phyloP scores from a whole-genome alignment of 2,113 vertebrate species.

The Gila orcuttii region DNA sequence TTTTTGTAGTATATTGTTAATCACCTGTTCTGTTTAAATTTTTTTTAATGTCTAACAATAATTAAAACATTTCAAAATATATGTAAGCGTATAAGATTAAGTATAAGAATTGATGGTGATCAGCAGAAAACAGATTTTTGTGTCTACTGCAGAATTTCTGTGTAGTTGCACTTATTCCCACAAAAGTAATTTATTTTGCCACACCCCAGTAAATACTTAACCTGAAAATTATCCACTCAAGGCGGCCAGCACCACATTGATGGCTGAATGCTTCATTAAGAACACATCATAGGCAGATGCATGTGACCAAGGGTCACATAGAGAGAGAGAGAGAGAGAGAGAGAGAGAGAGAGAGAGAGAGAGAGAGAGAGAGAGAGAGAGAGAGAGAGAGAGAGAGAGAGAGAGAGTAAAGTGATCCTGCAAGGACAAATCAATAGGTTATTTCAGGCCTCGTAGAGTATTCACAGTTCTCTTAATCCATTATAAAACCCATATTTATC shows the following conservation, averaged over 20 bases:
- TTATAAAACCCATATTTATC: slow-evolving; percentile 57
- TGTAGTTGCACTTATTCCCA: slow-evolving; percentile 75
- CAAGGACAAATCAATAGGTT: slow-evolving; percentile 69
- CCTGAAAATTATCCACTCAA: slow-evolving; percentile 65
- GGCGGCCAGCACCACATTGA: slow-evolving; percentile 48
- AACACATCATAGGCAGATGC: slow-evolving; percentile 45
- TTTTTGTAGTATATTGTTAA: not conserved
- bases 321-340: not conserved
- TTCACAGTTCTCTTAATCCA: slow-evolving; percentile 57
- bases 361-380: slow-evolving; percentile 5
- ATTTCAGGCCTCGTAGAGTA: slow-evolving; percentile 61
- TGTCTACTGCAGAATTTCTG: slow-evolving; percentile 40
- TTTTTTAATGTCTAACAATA: not conserved
- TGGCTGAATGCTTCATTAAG: slow-evolving; percentile 69
- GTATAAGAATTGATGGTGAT: not conserved
- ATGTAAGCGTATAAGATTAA: not conserved
- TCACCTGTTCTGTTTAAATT: not conserved
- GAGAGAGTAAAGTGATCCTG: slow-evolving; percentile 60
- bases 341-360: too few relatives aligned
- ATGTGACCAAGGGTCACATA: slow-evolving; percentile 42
- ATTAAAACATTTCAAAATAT: not conserved
- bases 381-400: not conserved
- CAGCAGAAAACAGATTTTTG: not conserved
- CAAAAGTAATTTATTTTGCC: slow-evolving; percentile 75
- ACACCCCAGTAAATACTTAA: slow-evolving; percentile 72